Evolutionary conservation across 2,113 vertebrate genomes (phyloP), one percentile per base, ranked within the genome.

Genomic region (Cromileptes altivelis): DNA sequence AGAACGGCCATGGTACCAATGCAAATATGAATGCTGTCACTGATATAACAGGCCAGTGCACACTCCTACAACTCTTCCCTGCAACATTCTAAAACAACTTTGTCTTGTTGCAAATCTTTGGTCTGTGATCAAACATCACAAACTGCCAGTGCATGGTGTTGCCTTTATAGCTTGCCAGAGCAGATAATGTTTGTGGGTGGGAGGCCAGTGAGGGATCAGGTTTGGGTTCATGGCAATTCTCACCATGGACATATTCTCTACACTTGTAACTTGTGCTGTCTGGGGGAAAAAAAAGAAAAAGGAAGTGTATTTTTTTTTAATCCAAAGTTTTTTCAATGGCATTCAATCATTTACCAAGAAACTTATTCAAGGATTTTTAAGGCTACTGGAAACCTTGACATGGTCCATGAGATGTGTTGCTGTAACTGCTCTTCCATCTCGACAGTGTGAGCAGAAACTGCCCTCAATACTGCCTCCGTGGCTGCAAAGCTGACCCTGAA

Each of bases 401-500:
- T 0, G 33, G 23, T 73, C 30, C 61, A 33, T 25, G 57, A 69
- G 77, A 65, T 42, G 18, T 61, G 76, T 50, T 69, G 45, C 69
- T 18, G 0, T 18, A 0, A 42, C 70, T 3, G 25, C 76, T 77
- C 67, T 67, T 70, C 6, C 61, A 77, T 89, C 70, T 85, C 47
- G 15, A 12, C 70, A 30, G 25, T 3, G 3, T 13, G 19, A 67
- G 33, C 19, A 30, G n/a, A 71, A 82, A 75, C 15, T 18, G 7
- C 25, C 68, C 30, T 0, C 2, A 4, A 73, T 78, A 85, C 30
- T 57, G 73, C 64, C 70, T 68, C 62, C 0, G 21, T 62, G 73
- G 82, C 50, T 52, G 40, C 58, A 55, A 4, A 10, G 67, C 57
- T 75, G 86, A 88, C 90, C 89, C 85, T 89, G 88, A 89, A 57